Percentiles rank a stretch among this genome's conserved stretches.
Conservation (phyloP, 2,888 invertebrate genomes). For the Rhogogaster chlorosoma region DNA sequence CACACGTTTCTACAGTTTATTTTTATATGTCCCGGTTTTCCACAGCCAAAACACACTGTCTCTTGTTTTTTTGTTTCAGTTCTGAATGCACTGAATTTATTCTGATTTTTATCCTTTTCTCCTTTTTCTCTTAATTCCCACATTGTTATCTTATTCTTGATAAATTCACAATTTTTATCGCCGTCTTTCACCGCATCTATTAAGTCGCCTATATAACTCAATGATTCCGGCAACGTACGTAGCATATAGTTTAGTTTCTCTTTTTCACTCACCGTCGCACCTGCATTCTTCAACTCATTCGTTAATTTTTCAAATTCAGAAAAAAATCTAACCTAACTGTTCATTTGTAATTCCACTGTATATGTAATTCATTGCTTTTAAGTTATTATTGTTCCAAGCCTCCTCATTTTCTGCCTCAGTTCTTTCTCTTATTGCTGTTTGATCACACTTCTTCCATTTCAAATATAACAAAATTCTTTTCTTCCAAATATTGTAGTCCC, state of each 20-base stretch:
- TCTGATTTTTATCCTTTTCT: too few species aligned
- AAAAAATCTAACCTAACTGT: constrained; percentile 54
- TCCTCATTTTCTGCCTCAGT: constrained; percentile 15
- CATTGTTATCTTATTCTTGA: constrained; percentile 57
- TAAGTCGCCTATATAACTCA: constrained; percentile 58
- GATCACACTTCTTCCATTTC: constrained; percentile 52
- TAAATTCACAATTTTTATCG: too few species aligned
- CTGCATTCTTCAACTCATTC: constrained; percentile 59
- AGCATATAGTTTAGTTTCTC: constrained; percentile 61
- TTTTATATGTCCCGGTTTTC: too few species aligned
- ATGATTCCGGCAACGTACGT: constrained; percentile 55
- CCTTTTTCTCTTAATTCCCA: constrained; percentile 58
- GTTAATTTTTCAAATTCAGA: constrained; percentile 57
- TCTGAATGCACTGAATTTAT: too few species aligned
- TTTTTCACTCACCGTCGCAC: constrained; percentile 55
- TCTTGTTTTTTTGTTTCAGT: too few species aligned
- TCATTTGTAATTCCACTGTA: constrained; percentile 53
- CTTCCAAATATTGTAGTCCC: constrained; percentile 51
- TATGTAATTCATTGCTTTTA: constrained; percentile 50
- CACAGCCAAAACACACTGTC: too few species aligned
- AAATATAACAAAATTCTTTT: constrained; percentile 45
- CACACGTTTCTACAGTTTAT: too few species aligned
- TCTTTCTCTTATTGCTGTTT: constrained; percentile 20
- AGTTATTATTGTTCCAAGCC: constrained; percentile 48
- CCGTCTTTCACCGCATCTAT: too few species aligned